Evolutionary conservation across 53 echinoderm and acorn worm genomes (phyloP).

Genomic region (Echinarachnius parma): DNA sequence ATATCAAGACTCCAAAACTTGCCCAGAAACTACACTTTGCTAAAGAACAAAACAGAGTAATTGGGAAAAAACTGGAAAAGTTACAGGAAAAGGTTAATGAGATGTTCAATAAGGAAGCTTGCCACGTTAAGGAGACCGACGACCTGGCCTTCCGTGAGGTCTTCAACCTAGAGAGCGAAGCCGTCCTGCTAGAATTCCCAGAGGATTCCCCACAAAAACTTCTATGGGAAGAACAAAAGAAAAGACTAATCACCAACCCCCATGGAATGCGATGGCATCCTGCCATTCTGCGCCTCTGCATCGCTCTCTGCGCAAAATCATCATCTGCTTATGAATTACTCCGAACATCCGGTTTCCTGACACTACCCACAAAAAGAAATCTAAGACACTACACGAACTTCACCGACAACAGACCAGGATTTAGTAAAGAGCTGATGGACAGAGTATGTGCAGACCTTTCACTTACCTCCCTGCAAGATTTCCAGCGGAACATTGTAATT

Average conservation of each 20-base stretch:
- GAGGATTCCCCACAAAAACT: no score
- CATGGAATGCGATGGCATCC: conserved; percentile 11
- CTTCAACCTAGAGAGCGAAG: not conserved
- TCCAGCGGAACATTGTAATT: not conserved
- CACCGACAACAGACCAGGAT: not conserved
- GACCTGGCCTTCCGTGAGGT: not conserved
- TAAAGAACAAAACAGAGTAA: not conserved
- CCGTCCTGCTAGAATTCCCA: not conserved
- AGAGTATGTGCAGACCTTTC: conserved; percentile 9
- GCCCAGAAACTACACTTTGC: not conserved
- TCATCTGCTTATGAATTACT: conserved; percentile 7
- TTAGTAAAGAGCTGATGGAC: conserved; percentile 7
- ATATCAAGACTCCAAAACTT: not conserved
- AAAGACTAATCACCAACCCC: not conserved
- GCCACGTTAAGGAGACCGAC: no score
- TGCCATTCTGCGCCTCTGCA: no score
- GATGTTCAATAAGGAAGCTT: no score
- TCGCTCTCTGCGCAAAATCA: conserved; percentile 17
- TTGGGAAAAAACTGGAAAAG: not conserved
- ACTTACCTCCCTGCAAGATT: not conserved
- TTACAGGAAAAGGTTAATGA: no score
- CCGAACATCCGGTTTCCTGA: conserved; percentile 1
- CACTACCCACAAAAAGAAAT: not conserved
- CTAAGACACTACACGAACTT: conserved; percentile 6
- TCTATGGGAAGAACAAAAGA: conserved; percentile 14